Conservation (phyloP, 2,888 invertebrate genomes). For the Leucophenga montana region DNA sequence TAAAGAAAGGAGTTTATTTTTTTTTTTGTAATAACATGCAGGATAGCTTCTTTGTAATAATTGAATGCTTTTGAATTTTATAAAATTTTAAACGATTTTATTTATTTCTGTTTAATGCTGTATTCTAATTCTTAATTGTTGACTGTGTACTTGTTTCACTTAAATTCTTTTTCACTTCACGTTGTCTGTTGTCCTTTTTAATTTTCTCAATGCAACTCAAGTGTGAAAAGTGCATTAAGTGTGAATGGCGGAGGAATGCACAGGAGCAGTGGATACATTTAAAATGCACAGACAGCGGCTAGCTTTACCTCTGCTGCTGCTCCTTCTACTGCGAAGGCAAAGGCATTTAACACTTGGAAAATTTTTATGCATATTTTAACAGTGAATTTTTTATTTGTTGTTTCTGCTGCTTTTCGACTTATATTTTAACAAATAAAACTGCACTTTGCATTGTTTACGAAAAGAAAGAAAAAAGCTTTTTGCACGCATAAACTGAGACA, state of each 20-base stretch:
- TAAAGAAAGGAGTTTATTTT: too few relatives aligned
- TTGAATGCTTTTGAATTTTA: too few relatives aligned
- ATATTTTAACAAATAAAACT: slow-evolving; percentile 8
- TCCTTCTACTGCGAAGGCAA: neutral
- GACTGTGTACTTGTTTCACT: too few relatives aligned
- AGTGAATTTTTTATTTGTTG: neutral
- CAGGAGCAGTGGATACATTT: neutral
- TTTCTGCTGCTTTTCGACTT: neutral
- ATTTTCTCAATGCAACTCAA: neutral
- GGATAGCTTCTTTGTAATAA: too few relatives aligned
- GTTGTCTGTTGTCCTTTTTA: neutral
- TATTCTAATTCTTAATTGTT: too few relatives aligned
- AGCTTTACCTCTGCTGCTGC: neutral
- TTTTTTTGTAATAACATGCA: too few relatives aligned
- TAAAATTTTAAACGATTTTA: too few relatives aligned
- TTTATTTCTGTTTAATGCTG: too few relatives aligned
- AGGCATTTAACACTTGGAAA: slow-evolving; percentile 10
- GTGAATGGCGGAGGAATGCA: neutral
- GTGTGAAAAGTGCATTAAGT: neutral
- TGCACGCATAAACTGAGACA: slow-evolving; percentile 1
- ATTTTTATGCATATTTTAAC: slow-evolving; percentile 8
- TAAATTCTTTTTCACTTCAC: neutral
- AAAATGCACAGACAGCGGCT: neutral
- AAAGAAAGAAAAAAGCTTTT: slow-evolving; percentile 8
- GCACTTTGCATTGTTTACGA: slow-evolving; percentile 14